phyloP scores from a whole-genome alignment of 2,797 vertebrate species.

The Artibeus jamaicensis region DNA sequence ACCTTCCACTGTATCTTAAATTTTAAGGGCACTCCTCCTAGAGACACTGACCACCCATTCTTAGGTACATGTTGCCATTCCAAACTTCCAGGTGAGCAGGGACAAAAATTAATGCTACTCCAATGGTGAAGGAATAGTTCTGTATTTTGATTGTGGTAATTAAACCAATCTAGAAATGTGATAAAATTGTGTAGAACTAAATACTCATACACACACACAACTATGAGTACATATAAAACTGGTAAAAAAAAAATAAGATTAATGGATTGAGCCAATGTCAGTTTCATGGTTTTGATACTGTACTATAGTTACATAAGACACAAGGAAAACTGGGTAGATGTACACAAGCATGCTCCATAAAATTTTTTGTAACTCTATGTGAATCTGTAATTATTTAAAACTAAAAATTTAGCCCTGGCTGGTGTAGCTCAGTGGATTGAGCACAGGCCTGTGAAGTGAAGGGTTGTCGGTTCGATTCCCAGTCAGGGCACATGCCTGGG shows the following conservation, averaged over 20 bases:
- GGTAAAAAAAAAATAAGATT: background rate
- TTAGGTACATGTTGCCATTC: background rate
- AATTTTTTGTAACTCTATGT: background rate
- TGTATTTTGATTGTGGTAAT: background rate
- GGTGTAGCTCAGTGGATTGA: background rate
- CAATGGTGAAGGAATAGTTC: background rate
- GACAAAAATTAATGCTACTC: background rate
- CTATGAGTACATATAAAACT: background rate
- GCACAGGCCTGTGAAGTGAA: background rate
- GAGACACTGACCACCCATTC: background rate
- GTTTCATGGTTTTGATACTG: background rate
- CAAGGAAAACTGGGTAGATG: background rate
- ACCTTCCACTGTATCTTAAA: background rate
- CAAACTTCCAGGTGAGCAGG: background rate
- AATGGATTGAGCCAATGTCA: background rate
- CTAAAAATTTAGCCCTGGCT: background rate
- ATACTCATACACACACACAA: background rate
- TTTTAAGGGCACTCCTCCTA: background rate
- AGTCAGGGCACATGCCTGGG: background rate
- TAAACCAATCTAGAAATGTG: background rate
- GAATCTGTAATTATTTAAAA: conserved; percentile 7
- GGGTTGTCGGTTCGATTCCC: background rate
- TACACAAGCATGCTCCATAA: background rate
- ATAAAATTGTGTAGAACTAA: conserved; percentile 10
- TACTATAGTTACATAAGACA: background rate